Evolutionary conservation across 2,888 invertebrate genomes (phyloP), one percentile per base, ranked within the genome.

Genomic region (Euphydryas editha): DNA sequence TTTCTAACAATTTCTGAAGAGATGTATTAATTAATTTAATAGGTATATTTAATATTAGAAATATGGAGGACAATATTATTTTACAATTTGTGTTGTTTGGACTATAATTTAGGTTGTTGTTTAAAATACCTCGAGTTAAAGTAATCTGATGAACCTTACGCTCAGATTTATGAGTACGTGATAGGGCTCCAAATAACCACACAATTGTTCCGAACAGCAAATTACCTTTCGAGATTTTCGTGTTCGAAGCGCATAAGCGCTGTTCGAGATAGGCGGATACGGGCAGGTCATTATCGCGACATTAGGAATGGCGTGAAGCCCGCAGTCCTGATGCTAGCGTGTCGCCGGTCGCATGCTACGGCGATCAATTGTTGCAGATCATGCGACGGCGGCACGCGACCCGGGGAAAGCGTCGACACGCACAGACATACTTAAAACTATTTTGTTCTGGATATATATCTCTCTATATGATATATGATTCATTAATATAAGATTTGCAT

Each of bases 381-480:
- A 83, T 75, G 76, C 71, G 70, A 76, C 77, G 71, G 76, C 17
- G 69, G 76, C 85, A 84, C 86, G 87, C 87, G 78, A 84, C 65
- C 72, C 59, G 72, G 68, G 73, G 74, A 79, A 79, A 85, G 84
- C 86, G 54, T n/a, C 36, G 7, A 36, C 54, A 87, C 84, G 42
- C 87, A 86, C 87, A 85, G 42, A 44, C 80, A 77, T 74, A 72
- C 72, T 56, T 30, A 18, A 8, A 54, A 36, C 24, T 10, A 54
- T 36, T 54, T 30, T 1, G 17, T 30, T 4, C 8, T 36, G 54
- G 36, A 15, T n/a, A n/a, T 36, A 15, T 51, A 15, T n/a, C 6
- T 51, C 1, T n/a, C 1, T 37, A 10, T 39, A 15, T 39, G 11
- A 3, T 39, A 11, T 39, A 13, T 13, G 30, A 30, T 30, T 30